Evolutionary conservation across 2,888 invertebrate genomes (phyloP).

Genomic region (Protophormia terraenovae): DNA sequence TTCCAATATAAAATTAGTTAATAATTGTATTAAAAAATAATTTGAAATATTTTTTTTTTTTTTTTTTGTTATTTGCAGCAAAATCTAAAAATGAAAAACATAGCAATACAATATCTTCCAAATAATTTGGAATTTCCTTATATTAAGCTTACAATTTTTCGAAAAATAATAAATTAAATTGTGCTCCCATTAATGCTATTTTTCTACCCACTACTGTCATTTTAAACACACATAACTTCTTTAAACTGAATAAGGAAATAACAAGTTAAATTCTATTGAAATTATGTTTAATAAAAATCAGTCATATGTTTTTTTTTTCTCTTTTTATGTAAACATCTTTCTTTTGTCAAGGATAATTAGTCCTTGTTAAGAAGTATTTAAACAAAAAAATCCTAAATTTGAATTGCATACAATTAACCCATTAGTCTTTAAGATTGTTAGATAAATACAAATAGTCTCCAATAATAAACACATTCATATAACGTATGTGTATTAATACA

Average conservation of each 20-base stretch:
- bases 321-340: not conserved
- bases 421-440: conserved; percentile 66
- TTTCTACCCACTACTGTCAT: not conserved
- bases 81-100: too few species aligned
- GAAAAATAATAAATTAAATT: too few species aligned
- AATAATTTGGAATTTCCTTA: too few species aligned
- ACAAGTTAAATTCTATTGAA: not conserved
- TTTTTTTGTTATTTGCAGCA: too few species aligned
- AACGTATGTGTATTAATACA: not conserved
- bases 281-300: not conserved
- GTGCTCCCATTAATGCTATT: too few species aligned
- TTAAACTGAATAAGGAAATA: not conserved
- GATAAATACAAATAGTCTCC: conserved; percentile 47
- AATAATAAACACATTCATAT: not conserved
- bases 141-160: too few species aligned
- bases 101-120: too few species aligned
- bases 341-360: conserved; percentile 56
- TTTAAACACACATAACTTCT: not conserved
- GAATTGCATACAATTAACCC: conserved; percentile 64
- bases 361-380: conserved; percentile 19
- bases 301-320: not conserved
- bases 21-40: too few species aligned
- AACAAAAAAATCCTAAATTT: not conserved
- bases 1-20: too few species aligned
- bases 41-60: too few species aligned